These are phyloP conservation scores for Xiphophorus couchianus DNA, from an alignment of 2,113 vertebrate species.

Conservation along the genomic window DNA sequence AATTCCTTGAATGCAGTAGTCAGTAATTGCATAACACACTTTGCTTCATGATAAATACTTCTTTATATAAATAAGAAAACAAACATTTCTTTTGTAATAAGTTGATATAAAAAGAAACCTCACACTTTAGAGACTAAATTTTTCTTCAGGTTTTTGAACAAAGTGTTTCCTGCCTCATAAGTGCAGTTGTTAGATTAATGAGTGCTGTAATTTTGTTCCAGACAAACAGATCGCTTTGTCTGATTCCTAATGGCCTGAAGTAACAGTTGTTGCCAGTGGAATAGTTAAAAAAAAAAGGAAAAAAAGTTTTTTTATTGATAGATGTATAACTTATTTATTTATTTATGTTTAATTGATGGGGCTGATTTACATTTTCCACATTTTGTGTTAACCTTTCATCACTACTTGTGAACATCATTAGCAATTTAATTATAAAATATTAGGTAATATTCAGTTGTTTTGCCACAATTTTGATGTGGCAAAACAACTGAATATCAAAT, in stretches of 20 bases:
- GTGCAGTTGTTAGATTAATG: background rate
- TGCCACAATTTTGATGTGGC: too few relatives aligned
- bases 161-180: background rate
- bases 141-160: background rate
- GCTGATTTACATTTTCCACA: background rate
- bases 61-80: background rate
- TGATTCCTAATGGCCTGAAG: background rate
- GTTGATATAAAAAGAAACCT: background rate
- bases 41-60: background rate
- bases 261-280: background rate
- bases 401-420: background rate
- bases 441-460: too few relatives aligned
- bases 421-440: too few relatives aligned
- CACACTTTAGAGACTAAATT: background rate
- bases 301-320: background rate
- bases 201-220: background rate
- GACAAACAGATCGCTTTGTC: background rate
- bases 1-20: background rate
- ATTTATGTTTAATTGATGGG: background rate
- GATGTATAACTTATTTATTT: background rate
- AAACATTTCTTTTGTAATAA: background rate
- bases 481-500: too few relatives aligned
- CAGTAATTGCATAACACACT: conserved; percentile 1
- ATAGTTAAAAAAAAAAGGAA: too few relatives aligned
- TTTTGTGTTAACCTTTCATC: background rate